Conservation (phyloP, 1,140 invertebrate genomes). For the Helicoverpa zea region DNA sequence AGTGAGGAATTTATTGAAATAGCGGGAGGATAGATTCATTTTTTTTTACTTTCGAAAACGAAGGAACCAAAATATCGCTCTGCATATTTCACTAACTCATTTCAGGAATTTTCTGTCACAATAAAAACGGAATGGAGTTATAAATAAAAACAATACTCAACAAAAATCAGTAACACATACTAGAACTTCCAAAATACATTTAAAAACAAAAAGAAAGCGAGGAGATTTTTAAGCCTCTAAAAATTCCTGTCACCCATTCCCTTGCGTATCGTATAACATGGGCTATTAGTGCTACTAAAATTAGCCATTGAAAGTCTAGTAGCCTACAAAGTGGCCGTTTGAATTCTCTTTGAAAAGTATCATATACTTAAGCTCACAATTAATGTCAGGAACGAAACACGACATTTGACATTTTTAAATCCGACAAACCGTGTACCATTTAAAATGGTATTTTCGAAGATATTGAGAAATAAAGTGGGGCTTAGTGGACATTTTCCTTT, state of each 20-base stretch:
- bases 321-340: constrained; percentile 26
- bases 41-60: background rate
- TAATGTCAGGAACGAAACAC: constrained; percentile 40
- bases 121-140: no score
- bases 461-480: constrained; percentile 25
- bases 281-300: constrained; percentile 40
- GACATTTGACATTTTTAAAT: constrained; percentile 44
- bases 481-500: constrained; percentile 14
- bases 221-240: background rate
- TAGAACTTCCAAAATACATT: background rate
- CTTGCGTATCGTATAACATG: constrained; percentile 16
- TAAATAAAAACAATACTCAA: no score
- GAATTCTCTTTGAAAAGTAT: constrained; percentile 44
- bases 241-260: constrained; percentile 27
- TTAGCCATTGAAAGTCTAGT: constrained; percentile 11
- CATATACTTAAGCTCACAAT: constrained; percentile 48
- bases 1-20: constrained; percentile 3
- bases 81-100: no score
- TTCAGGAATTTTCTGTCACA: no score
- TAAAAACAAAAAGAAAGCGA: background rate
- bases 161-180: background rate
- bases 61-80: no score
- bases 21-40: background rate
- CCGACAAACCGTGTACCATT: constrained; percentile 34
- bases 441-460: constrained; percentile 1